Percentiles rank a stretch among this genome's conserved stretches.
These are phyloP conservation scores for Psophia crepitans DNA, from an alignment of 2,113 vertebrate genomes.

Conservation along the genomic window DNA sequence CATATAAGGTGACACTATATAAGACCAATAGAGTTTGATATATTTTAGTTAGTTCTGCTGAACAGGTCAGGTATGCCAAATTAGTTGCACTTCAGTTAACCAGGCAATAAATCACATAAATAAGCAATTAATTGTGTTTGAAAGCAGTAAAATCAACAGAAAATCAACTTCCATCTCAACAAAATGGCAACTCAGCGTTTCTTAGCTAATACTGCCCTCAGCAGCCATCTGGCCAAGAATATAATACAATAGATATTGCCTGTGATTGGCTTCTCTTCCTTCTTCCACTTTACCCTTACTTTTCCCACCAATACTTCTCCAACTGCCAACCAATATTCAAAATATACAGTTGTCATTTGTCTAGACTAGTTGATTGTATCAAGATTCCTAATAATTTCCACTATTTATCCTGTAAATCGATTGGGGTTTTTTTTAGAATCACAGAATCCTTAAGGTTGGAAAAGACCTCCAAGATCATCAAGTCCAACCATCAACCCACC, in stretches of 20 bases:
- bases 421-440: not conserved
- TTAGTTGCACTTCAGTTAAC: not conserved
- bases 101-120: constrained; percentile 15
- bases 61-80: not conserved
- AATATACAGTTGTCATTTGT: not conserved
- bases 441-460: no score
- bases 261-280: not conserved
- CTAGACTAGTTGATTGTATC: not conserved
- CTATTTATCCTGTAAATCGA: not conserved
- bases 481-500: no score
- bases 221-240: not conserved
- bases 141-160: constrained; percentile 17
- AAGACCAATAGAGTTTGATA: not conserved
- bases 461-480: no score
- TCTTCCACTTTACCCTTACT: not conserved
- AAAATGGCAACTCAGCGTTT: constrained; percentile 26
- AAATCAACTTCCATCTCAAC: constrained; percentile 9
- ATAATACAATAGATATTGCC: not conserved
- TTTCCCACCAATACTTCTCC: not conserved
- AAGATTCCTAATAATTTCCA: not conserved
- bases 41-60: not conserved
- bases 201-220: not conserved
- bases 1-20: not conserved
- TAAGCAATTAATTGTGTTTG: constrained; percentile 23
- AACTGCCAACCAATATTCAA: not conserved